These are phyloP conservation scores for Schizopygopsis pylzovi DNA, from an alignment of 2,797 vertebrate genomes.

Conservation along the genomic window DNA sequence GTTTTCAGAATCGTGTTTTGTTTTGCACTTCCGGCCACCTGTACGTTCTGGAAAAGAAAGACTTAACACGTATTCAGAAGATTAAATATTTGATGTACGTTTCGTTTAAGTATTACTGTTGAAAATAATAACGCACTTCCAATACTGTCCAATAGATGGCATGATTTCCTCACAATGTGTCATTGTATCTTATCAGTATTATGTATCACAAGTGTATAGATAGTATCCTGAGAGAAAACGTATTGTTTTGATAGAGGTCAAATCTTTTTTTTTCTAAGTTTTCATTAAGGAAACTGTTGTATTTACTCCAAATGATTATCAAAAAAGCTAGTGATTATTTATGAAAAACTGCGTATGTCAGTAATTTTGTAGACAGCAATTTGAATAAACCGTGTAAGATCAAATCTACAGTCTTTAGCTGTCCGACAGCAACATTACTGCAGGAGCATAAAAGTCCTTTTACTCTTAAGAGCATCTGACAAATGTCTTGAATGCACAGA, in stretches of 20 bases:
- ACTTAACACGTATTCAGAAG: not conserved
- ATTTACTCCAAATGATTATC: not conserved
- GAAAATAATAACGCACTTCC: not conserved
- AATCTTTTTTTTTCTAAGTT: not conserved
- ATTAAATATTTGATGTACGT: not conserved
- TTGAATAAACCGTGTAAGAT: not conserved
- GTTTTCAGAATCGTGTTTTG: too few species aligned
- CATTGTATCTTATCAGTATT: not conserved
- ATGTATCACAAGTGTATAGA: not conserved
- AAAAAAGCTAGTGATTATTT: not conserved
- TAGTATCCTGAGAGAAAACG: not conserved
- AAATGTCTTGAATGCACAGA: not conserved
- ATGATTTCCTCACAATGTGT: not conserved
- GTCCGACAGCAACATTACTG: not conserved
- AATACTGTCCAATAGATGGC: not conserved
- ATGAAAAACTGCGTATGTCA: too few species aligned
- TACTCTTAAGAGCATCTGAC: not conserved
- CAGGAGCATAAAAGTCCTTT: not conserved
- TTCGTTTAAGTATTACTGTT: not conserved
- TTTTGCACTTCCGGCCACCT: too few species aligned
- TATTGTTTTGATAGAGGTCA: not conserved
- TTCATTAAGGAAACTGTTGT: not conserved
- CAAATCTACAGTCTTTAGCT: not conserved
- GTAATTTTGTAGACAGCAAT: not conserved
- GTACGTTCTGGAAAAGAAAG: not conserved